Percentiles rank a stretch among this genome's conserved stretches.
Evolutionary conservation across 2,888 invertebrate genomes (phyloP).

Genomic region (Eulithis prunata): DNA sequence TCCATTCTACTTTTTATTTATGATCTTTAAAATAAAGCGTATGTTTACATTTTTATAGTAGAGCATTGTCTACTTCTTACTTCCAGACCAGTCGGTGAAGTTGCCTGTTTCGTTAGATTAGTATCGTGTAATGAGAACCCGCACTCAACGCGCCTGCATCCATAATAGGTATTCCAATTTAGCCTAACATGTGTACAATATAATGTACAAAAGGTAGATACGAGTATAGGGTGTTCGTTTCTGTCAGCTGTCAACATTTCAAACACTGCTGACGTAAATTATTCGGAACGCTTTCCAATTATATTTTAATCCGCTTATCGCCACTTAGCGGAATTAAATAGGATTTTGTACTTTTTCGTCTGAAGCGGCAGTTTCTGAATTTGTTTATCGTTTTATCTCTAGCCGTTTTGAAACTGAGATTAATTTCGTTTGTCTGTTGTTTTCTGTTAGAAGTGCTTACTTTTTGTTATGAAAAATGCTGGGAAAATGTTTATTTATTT

Average conservation of each 20-base stretch:
- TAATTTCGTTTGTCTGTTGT: slow-evolving; percentile 10
- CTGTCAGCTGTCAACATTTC: slow-evolving; percentile 35
- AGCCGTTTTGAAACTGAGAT: slow-evolving; percentile 15
- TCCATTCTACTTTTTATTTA: too few species aligned
- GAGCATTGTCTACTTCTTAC: too few species aligned
- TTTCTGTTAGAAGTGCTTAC: neutral
- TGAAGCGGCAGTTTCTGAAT: slow-evolving; percentile 26
- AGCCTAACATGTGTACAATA: neutral
- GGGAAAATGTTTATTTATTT: too few species aligned
- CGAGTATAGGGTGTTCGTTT: slow-evolving; percentile 9
- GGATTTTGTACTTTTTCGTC: slow-evolving; percentile 32
- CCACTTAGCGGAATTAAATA: slow-evolving; percentile 37
- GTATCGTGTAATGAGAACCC: too few species aligned
- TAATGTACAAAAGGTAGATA: neutral
- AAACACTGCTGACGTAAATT: slow-evolving; percentile 35
- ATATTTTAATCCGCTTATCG: slow-evolving; percentile 42
- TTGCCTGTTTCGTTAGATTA: too few species aligned
- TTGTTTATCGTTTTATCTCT: slow-evolving; percentile 23
- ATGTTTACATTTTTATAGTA: too few species aligned
- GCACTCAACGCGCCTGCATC: slow-evolving; percentile 4
- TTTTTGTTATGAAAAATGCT: too few species aligned
- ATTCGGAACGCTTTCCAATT: slow-evolving; percentile 43
- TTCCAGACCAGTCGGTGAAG: too few species aligned
- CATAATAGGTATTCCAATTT: slow-evolving; percentile 20
- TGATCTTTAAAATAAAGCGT: too few species aligned